Conservation (phyloP, 2,888 invertebrate species). For the Lasioglossum pauxillum region DNA sequence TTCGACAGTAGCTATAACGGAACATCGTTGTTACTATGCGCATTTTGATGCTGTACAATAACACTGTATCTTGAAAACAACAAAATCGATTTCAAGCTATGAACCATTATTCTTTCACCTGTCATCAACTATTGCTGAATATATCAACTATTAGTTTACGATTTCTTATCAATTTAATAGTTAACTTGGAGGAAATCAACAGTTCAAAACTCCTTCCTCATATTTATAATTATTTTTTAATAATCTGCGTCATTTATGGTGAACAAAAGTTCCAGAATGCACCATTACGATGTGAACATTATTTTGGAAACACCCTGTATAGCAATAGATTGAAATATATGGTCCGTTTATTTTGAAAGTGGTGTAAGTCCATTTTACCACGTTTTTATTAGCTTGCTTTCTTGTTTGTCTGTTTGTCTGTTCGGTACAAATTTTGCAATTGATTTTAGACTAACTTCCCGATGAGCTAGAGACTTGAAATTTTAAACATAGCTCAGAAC, state of each 20-base stretch:
- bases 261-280: neutral
- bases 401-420: too few species aligned
- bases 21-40: conserved; percentile 29
- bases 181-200: neutral
- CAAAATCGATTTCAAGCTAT: neutral
- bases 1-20: conserved; percentile 12
- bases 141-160: neutral
- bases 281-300: neutral
- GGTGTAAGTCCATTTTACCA: too few species aligned
- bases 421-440: too few species aligned
- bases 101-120: neutral
- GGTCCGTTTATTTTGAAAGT: too few species aligned
- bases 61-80: neutral
- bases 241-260: neutral
- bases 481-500: too few species aligned
- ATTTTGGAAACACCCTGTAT: neutral
- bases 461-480: too few species aligned
- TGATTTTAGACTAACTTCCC: too few species aligned
- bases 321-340: neutral
- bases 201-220: neutral
- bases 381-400: too few species aligned
- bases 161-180: neutral
- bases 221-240: neutral
- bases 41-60: conserved; percentile 12
- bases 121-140: neutral